Evolutionary conservation across 2,888 invertebrate species (phyloP).

Genomic region (Stictocephala bisonia): DNA sequence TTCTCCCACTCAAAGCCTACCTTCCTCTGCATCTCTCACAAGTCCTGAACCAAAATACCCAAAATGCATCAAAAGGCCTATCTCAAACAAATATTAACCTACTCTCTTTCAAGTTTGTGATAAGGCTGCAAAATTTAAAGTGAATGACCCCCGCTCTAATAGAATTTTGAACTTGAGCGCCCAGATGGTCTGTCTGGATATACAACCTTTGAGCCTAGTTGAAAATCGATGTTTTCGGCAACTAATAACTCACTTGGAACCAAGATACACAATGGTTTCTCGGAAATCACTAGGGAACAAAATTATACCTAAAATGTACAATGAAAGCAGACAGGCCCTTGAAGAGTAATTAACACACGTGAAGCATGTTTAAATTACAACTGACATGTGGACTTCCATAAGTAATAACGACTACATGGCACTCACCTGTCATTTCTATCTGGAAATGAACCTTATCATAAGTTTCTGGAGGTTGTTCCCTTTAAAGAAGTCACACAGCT

Average conservation of each 20-base stretch:
- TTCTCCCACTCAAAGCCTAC: too few species aligned
- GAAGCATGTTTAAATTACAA: not conserved
- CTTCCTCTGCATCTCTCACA: too few species aligned
- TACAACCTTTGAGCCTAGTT: not conserved
- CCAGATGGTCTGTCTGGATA: not conserved
- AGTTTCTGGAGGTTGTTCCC: not conserved
- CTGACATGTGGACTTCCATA: not conserved
- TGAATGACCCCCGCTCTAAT: too few species aligned
- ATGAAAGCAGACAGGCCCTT: too few species aligned
- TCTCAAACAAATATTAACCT: too few species aligned
- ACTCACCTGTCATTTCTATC: not conserved
- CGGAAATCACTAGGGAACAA: not conserved
- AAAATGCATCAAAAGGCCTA: too few species aligned
- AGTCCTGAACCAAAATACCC: too few species aligned
- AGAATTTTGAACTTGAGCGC: too few species aligned
- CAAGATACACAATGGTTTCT: not conserved
- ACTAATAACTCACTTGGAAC: not conserved
- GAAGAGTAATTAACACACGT: not conserved
- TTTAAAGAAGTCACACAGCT: constrained; percentile 1
- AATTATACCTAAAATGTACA: not conserved
- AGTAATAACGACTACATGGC: not conserved
- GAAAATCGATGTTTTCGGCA: constrained; percentile 1
- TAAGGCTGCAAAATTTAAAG: too few species aligned
- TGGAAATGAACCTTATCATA: not conserved
- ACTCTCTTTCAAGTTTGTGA: too few species aligned